A percentile compares a stretch with the other conserved stretches of the same genome.
phyloP scores from a whole-genome alignment of 2,797 vertebrate species.

The Chaetodon trifasciatus region DNA sequence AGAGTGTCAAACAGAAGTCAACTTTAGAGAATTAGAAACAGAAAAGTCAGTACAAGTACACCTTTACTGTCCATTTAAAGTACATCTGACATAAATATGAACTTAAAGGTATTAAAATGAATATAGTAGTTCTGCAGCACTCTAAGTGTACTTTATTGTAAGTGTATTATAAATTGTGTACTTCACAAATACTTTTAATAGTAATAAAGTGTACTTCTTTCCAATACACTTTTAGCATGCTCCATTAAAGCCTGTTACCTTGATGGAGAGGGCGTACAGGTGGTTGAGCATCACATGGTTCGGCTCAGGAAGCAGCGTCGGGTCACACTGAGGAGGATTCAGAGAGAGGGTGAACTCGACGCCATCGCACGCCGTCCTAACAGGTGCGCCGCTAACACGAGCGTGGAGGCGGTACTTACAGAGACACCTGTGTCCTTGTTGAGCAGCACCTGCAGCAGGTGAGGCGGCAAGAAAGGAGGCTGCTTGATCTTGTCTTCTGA shows the following conservation, averaged over 20 bases:
- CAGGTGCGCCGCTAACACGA: background rate
- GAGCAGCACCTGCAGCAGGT: constrained; percentile 97
- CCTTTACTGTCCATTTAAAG: no score
- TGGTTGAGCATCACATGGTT: constrained; percentile 99
- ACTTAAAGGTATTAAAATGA: no score
- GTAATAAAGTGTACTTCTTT: no score
- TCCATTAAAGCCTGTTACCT: constrained; percentile 83
- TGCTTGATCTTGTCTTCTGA: constrained; percentile 92
- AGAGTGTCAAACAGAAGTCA: no score
- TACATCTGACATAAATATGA: no score
- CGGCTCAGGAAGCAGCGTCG: constrained; percentile 95
- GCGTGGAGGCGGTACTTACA: constrained; percentile 84
- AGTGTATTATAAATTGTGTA: no score
- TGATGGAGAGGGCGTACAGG: constrained; percentile 97
- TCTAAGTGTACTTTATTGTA: no score
- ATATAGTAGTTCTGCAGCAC: no score
- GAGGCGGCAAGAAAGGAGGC: constrained; percentile 95
- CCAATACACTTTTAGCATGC: no score
- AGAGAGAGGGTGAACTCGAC: constrained; percentile 17
- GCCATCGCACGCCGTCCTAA: background rate
- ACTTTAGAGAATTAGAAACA: no score
- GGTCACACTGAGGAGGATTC: constrained; percentile 90
- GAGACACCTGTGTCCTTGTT: constrained; percentile 98
- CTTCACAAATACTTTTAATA: no score
- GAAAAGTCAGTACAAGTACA: no score